phyloP scores from a whole-genome alignment of 2,113 vertebrate genomes.

The Paraplagusia blochii region DNA sequence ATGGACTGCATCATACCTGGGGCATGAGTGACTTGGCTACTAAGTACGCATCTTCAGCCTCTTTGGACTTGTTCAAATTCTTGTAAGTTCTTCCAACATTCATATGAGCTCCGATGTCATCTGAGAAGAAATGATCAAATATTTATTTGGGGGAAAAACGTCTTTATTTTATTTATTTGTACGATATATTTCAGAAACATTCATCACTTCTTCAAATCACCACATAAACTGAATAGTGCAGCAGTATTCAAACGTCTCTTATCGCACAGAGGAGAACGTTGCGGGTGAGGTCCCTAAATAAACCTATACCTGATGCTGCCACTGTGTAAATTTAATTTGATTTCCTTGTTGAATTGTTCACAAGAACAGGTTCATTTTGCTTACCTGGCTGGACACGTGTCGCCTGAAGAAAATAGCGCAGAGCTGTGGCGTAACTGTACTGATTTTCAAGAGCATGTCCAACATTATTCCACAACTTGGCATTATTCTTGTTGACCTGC shows the following conservation, averaged over 20 bases:
- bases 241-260: no score
- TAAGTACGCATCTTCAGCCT: slow-evolving; percentile 94
- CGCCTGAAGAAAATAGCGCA: slow-evolving; percentile 93
- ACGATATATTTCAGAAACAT: no score
- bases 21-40: slow-evolving; percentile 97
- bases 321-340: no score
- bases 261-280: no score
- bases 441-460: slow-evolving; percentile 97
- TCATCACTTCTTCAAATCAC: no score
- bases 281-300: no score
- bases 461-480: slow-evolving; percentile 98
- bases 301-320: no score
- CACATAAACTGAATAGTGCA: no score
- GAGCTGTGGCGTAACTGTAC: slow-evolving; percentile 87
- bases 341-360: no score
- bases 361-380: slow-evolving; percentile 1
- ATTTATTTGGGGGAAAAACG: no score
- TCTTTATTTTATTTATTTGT: no score
- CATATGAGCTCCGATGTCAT: slow-evolving; percentile 99
- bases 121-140: slow-evolving; percentile 57
- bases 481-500: slow-evolving; percentile 98
- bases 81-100: slow-evolving; percentile 98
- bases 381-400: slow-evolving; percentile 95
- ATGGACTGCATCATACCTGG: slow-evolving; percentile 78
- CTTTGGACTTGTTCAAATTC: slow-evolving; percentile 92